These are phyloP conservation scores for Aptenodytes forsteri DNA, from an alignment of 2,113 vertebrate species.

Conservation along the genomic window DNA sequence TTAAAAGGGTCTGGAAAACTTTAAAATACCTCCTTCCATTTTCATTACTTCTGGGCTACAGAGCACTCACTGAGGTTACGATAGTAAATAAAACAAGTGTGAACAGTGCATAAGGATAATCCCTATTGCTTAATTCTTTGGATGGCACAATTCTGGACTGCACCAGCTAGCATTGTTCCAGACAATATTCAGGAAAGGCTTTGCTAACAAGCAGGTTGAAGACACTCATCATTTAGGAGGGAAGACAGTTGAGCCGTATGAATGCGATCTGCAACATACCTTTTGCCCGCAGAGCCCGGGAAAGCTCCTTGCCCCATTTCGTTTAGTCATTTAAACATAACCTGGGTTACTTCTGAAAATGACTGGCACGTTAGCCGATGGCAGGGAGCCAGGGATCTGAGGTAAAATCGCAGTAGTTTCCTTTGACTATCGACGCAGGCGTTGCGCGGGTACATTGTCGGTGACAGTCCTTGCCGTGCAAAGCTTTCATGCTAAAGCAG, in stretches of 20 bases:
- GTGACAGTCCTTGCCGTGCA: neutral
- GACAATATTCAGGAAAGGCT: neutral
- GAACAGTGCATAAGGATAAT: neutral
- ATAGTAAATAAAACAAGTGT: neutral
- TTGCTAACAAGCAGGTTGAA: neutral
- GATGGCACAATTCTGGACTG: neutral
- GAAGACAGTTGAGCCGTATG: neutral
- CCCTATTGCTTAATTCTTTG: neutral
- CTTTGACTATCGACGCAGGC: neutral
- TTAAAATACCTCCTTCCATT: neutral
- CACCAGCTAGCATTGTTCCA: neutral
- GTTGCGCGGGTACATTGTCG: accelerated
- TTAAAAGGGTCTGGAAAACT: neutral
- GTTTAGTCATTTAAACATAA: neutral
- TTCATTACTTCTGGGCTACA: neutral
- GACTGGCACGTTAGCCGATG: accelerated
- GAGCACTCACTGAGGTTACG: neutral
- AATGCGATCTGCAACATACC: neutral
- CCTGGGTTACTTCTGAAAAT: neutral
- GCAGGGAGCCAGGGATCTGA: neutral
- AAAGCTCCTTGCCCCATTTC: neutral
- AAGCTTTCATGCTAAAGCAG: neutral
- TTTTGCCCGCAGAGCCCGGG: accelerated
- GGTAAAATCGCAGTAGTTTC: neutral
- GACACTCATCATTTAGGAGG: neutral